Base-by-base conservation (phyloP, 2,113 vertebrate genomes). In the Cyanoderma ruficeps region DNA sequence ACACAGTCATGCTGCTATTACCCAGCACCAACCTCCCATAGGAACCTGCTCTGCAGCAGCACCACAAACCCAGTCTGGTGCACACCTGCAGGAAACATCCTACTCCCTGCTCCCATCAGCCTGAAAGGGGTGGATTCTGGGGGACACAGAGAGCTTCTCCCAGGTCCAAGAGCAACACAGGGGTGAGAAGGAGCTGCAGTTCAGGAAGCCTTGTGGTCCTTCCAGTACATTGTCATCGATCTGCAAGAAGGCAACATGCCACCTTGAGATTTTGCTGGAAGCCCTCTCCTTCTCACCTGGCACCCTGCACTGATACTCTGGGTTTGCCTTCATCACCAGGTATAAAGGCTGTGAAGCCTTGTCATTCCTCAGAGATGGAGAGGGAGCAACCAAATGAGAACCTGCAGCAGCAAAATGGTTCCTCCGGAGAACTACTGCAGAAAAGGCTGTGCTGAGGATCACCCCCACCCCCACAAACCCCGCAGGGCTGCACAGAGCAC, bases 351-450 rank as follows among this genome's bases (percentile, higher is more conserved):
- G 1, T 49, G 47, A 31, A 91, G 53, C 49, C 31, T 47, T 42
- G 16, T 19, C 10, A 24, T 28, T 60, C 18, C 37, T 15, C 0
- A 37, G 13, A 23, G 19, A 41, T 11, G 20, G 41, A 81, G 37
- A 56, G 7, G 7, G 21, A 95, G 19, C 20, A 65, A 57, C 23
- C 24, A 35, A 13, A 23, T 3, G 33, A 89, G 56, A 82, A 85
- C 42, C 46, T 61, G 79, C 67, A 93, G 89, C 49, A 96, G 44
- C 71, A 93, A 93, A 93, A 96, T 89, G 90, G 86, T 93, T 93
- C 92, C 92, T 55, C 21, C 7, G 3, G 46, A 87, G 69, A 90
- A 10, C 9, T 44, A 15, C 88, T 71, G 83, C 77, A 89, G 63
- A 63, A 83, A 50, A 59, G 49, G 44, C 78, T 86, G 64, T 52